A percentile compares a stretch with the other conserved stretches of the same genome.
These are phyloP conservation scores for Cynodonichthys magdalenae DNA, from an alignment of 2,797 vertebrate species.

Conservation along the genomic window DNA sequence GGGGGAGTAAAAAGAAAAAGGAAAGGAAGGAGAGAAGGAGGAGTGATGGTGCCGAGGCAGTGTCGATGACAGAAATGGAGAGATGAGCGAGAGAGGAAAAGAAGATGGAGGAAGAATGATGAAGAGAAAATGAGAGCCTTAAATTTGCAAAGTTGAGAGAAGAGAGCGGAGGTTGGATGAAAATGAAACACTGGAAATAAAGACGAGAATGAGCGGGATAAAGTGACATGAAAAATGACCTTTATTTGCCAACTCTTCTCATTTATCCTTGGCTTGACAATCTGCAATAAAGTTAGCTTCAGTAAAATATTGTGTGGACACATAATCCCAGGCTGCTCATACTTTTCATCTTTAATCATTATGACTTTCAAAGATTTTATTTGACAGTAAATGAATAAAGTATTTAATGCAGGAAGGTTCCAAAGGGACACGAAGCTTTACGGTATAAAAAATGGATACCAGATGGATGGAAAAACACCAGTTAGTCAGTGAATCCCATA, in stretches of 20 bases:
- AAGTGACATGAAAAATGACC: slow-evolving; percentile 64
- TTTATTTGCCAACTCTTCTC: slow-evolving; percentile 44
- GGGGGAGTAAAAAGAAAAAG: neutral
- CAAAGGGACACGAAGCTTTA: slow-evolving; percentile 13
- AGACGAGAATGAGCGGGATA: slow-evolving; percentile 17
- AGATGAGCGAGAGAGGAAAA: slow-evolving; percentile 22
- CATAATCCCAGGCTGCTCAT: slow-evolving; percentile 34
- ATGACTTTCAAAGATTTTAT: slow-evolving; percentile 50
- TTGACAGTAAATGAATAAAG: slow-evolving; percentile 31
- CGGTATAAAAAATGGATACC: slow-evolving; percentile 13
- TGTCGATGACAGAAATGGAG: slow-evolving; percentile 42
- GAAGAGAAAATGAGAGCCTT: slow-evolving; percentile 18
- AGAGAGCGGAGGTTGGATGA: slow-evolving; percentile 8
- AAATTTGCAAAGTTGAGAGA: slow-evolving; percentile 46
- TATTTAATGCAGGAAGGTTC: slow-evolving; percentile 34
- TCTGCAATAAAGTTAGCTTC: slow-evolving; percentile 62
- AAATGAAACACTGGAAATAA: slow-evolving; percentile 15
- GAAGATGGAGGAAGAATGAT: slow-evolving; percentile 33
- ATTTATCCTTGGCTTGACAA: slow-evolving; percentile 51
- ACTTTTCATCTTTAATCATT: slow-evolving; percentile 49
- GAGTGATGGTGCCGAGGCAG: slow-evolving; percentile 23
- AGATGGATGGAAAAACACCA: slow-evolving; percentile 14
- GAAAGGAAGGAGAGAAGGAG: neutral
- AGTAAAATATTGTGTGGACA: slow-evolving; percentile 46
- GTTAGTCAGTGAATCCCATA: slow-evolving; percentile 7